Evolutionary conservation across 1,140 invertebrate genomes (phyloP).

Genomic region (Tetragnatha versicolor): DNA sequence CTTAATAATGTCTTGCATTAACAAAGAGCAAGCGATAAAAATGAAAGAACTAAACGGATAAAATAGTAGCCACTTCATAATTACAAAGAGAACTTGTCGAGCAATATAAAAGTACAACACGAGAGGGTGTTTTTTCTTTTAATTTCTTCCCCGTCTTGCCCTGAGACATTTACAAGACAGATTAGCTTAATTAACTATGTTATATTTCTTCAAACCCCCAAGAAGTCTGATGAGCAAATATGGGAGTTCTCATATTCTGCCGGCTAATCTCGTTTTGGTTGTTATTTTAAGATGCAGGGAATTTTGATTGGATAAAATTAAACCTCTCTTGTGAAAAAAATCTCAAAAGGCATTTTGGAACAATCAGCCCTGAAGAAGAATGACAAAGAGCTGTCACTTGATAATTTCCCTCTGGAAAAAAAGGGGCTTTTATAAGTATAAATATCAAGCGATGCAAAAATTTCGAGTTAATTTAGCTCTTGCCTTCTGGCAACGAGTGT

Average conservation of each 20-base stretch:
- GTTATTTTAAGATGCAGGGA: not conserved
- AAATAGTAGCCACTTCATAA: slow-evolving; percentile 30
- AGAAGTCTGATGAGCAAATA: not conserved
- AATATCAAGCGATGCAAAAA: too few species aligned
- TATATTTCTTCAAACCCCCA: not conserved
- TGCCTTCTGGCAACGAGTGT: too few species aligned
- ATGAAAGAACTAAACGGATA: slow-evolving; percentile 27
- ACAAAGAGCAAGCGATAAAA: slow-evolving; percentile 8
- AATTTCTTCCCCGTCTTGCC: not conserved
- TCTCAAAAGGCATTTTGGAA: too few species aligned
- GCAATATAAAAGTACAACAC: slow-evolving; percentile 18
- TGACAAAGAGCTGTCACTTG: too few species aligned
- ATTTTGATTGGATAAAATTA: slow-evolving; percentile 6
- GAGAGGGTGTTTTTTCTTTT: not conserved
- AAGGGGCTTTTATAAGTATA: too few species aligned
- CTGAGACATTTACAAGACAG: slow-evolving; percentile 37
- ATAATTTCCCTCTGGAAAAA: too few species aligned
- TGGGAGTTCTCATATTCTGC: not conserved
- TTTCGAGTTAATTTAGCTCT: too few species aligned
- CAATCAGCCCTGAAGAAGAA: too few species aligned
- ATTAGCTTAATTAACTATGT: slow-evolving; percentile 35
- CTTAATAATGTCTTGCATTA: slow-evolving; percentile 43
- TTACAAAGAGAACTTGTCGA: slow-evolving; percentile 29
- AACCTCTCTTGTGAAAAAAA: too few species aligned
- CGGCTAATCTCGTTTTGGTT: slow-evolving; percentile 7